Conservation (phyloP, 2,888 invertebrate species). For the Merodon equestris region DNA sequence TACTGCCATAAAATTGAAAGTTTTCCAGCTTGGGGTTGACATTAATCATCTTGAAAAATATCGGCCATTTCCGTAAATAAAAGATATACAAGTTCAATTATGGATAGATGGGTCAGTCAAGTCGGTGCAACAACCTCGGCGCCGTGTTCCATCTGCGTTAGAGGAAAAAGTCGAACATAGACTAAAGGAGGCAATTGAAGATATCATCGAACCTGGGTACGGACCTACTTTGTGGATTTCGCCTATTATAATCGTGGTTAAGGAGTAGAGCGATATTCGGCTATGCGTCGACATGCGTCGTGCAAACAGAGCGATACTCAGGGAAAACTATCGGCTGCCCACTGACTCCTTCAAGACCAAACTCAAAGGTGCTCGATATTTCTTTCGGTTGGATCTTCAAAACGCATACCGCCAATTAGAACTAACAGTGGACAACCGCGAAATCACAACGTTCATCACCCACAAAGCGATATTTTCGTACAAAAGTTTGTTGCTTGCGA, state of each 20-base stretch:
- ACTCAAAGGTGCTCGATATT: conserved; percentile 67
- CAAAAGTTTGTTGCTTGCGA: conserved; percentile 74
- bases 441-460: conserved; percentile 44
- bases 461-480: conserved; percentile 69
- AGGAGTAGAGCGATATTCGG: conserved; percentile 50
- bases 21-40: conserved; percentile 28
- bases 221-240: no score
- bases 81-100: conserved; percentile 69
- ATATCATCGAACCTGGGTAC: no score
- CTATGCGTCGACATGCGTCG: no score
- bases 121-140: conserved; percentile 71
- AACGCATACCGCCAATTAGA: conserved; percentile 71
- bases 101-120: no score
- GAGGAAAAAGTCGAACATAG: conserved; percentile 37
- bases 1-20: conserved; percentile 17
- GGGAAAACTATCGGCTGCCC: conserved; percentile 69
- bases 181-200: conserved; percentile 64
- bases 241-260: no score
- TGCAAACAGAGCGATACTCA: conserved; percentile 72
- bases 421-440: conserved; percentile 15
- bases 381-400: no score
- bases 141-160: conserved; percentile 71
- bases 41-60: conserved; percentile 9
- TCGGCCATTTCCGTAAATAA: conserved; percentile 68
- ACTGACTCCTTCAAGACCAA: conserved; percentile 70